These are phyloP conservation scores for Acropora tenuis DNA, from an alignment of 64 coral and sea anemone species.

Conservation along the genomic window DNA sequence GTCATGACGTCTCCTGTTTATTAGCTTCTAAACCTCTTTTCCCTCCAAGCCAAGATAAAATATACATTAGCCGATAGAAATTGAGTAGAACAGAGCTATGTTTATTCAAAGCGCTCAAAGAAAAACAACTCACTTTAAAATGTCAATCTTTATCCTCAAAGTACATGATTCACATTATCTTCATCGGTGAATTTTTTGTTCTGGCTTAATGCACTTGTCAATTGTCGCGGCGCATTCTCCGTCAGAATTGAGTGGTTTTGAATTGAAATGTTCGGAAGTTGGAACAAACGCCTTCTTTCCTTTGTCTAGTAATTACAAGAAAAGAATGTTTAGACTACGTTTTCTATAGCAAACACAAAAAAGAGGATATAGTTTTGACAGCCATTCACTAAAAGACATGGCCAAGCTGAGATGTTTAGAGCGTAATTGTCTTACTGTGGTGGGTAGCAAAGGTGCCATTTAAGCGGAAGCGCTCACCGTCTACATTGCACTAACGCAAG, in stretches of 20 bases:
- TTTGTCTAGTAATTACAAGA: slow-evolving; percentile 1
- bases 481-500: too few relatives aligned
- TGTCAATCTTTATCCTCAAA: slow-evolving; percentile 15
- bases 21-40: neutral
- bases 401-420: too few relatives aligned
- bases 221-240: neutral
- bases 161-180: neutral
- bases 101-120: neutral
- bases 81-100: neutral
- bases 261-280: neutral
- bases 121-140: neutral
- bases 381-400: neutral
- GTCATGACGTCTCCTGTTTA: neutral
- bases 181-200: slow-evolving; percentile 9
- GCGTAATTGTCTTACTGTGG: too few relatives aligned
- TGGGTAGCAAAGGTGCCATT: too few relatives aligned
- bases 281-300: slow-evolving; percentile 25
- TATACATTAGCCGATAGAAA: neutral
- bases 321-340: slow-evolving; percentile 5
- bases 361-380: neutral
- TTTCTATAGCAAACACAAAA: neutral
- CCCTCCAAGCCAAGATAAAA: neutral
- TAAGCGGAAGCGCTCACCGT: too few relatives aligned
- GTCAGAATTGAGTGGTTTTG: slow-evolving; percentile 2
- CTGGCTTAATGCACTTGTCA: slow-evolving; percentile 13